Conservation (phyloP, 2,797 vertebrate species). For the Alcedo atthis region DNA sequence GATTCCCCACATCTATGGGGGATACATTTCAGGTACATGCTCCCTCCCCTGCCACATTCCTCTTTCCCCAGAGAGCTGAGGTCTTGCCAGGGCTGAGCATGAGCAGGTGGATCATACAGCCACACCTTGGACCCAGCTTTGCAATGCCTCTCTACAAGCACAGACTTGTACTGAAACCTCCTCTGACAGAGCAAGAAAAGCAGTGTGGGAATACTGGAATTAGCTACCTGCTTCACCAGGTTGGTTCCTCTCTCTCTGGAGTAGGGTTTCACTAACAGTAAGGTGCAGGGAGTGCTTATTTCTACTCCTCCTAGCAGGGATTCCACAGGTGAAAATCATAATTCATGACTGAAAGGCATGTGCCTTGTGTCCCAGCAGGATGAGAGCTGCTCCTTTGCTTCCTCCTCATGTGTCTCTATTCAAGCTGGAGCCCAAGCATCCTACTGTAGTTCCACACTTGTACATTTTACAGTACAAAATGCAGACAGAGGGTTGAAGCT, state of each 20-base stretch:
- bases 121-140: background rate
- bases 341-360: background rate
- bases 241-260: background rate
- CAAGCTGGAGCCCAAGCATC: background rate
- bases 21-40: rapidly evolving
- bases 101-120: background rate
- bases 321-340: background rate
- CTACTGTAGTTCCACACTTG: background rate
- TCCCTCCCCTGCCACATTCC: background rate
- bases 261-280: background rate
- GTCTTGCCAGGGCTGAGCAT: background rate
- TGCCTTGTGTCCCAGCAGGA: background rate
- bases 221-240: background rate
- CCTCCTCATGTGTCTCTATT: background rate
- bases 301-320: background rate
- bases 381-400: background rate
- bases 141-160: background rate
- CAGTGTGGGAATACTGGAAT: background rate
- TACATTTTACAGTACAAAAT: background rate
- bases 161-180: background rate
- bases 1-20: background rate
- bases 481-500: background rate
- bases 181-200: background rate
- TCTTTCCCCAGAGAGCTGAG: background rate
- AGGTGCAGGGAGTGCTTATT: background rate